phyloP scores from a whole-genome alignment of 2,797 vertebrate genomes.

The Mus minutoides region DNA sequence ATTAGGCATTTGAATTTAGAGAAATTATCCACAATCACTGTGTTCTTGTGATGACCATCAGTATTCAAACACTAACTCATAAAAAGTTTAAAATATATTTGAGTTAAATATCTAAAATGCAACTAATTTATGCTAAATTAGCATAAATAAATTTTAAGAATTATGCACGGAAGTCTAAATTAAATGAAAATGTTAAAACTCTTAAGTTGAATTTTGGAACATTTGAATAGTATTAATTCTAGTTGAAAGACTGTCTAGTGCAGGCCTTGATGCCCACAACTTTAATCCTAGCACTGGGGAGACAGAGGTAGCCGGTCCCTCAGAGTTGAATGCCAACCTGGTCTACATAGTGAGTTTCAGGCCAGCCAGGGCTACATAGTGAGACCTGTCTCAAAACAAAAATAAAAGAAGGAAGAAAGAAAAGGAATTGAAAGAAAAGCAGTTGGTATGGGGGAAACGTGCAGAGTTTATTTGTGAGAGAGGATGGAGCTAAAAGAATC shows the following conservation, averaged over 20 bases:
- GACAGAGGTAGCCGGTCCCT: background rate
- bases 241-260: background rate
- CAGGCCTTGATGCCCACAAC: background rate
- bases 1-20: constrained; percentile 44
- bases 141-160: constrained; percentile 53
- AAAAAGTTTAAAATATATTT: background rate
- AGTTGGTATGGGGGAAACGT: constrained; percentile 33
- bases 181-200: constrained; percentile 57
- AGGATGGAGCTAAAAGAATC: constrained; percentile 61
- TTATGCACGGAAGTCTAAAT: constrained; percentile 14
- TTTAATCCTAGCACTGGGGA: background rate
- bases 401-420: background rate
- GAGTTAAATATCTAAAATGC: constrained; percentile 10
- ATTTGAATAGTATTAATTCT: constrained; percentile 59
- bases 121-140: background rate
- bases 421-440: constrained; percentile 32
- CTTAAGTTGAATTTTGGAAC: background rate
- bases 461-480: constrained; percentile 54
- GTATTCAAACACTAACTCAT: constrained; percentile 54
- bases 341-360: background rate
- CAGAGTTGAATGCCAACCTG: background rate
- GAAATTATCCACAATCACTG: constrained; percentile 33
- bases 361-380: background rate
- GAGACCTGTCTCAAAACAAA: background rate
- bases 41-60: constrained; percentile 47